Evolutionary conservation across 2,888 invertebrate species (phyloP).

Genomic region (Trisateles emortualis): DNA sequence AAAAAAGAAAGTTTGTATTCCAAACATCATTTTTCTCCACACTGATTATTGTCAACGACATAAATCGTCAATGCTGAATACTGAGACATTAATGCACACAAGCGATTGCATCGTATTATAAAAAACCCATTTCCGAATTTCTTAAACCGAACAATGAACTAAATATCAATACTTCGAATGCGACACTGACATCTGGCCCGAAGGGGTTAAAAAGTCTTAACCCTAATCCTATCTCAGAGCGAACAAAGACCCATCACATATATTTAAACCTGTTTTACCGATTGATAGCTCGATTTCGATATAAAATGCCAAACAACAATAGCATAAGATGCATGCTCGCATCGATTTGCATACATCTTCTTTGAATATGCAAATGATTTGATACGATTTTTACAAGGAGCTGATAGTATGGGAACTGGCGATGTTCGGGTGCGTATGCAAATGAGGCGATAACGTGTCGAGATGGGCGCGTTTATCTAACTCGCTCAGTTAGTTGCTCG

Average conservation of each 20-base stretch:
- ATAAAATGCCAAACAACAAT: slow-evolving; percentile 75
- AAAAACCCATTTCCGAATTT: slow-evolving; percentile 78
- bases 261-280: slow-evolving; percentile 83
- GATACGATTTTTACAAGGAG: slow-evolving; percentile 68
- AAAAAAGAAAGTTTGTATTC: slow-evolving; percentile 48
- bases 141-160: slow-evolving; percentile 63
- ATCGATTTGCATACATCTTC: slow-evolving; percentile 82
- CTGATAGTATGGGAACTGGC: slow-evolving; percentile 71
- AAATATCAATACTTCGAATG: slow-evolving; percentile 71
- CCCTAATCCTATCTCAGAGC: slow-evolving; percentile 78
- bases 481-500: slow-evolving; percentile 75
- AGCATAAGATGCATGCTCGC: slow-evolving; percentile 63
- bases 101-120: slow-evolving; percentile 62
- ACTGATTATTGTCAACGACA: slow-evolving; percentile 51
- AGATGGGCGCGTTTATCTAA: slow-evolving; percentile 72
- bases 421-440: slow-evolving; percentile 71
- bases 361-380: slow-evolving; percentile 80
- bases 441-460: slow-evolving; percentile 79
- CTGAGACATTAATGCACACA: slow-evolving; percentile 64
- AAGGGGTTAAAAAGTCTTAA: slow-evolving; percentile 65
- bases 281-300: slow-evolving; percentile 81
- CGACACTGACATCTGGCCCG: slow-evolving; percentile 78
- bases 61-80: slow-evolving; percentile 53
- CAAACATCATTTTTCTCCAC: slow-evolving; percentile 50
- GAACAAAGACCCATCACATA: slow-evolving; percentile 71